phyloP scores from a whole-genome alignment of 2,797 vertebrate species.

The Brachymystax lenok region DNA sequence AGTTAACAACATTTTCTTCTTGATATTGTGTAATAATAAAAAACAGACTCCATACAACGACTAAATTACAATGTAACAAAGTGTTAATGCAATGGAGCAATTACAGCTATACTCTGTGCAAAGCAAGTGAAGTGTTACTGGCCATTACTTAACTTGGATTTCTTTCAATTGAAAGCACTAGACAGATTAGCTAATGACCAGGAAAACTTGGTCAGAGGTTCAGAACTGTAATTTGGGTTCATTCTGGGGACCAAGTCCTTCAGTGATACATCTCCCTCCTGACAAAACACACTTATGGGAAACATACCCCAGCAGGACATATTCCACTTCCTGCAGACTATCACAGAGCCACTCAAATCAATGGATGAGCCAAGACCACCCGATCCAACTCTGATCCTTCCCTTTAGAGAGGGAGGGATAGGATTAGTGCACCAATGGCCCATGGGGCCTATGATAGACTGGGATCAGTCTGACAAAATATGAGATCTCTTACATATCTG shows the following conservation, averaged over 20 bases:
- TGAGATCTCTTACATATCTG: constrained; percentile 42
- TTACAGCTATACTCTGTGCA: too few species aligned
- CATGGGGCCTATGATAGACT: constrained; percentile 37
- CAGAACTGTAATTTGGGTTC: too few species aligned
- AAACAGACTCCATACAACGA: too few species aligned
- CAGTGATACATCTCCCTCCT: not conserved
- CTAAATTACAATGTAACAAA: too few species aligned
- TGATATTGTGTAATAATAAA: too few species aligned
- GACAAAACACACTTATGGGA: constrained; percentile 41
- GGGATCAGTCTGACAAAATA: constrained; percentile 63
- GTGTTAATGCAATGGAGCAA: too few species aligned
- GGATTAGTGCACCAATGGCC: constrained; percentile 57
- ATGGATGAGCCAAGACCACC: constrained; percentile 47
- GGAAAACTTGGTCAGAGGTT: not conserved
- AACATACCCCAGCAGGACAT: constrained; percentile 46
- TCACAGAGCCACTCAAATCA: constrained; percentile 60
- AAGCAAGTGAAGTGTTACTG: too few species aligned
- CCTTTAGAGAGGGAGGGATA: constrained; percentile 49
- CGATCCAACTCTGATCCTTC: constrained; percentile 36
- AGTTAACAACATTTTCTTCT: too few species aligned
- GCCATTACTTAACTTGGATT: too few species aligned
- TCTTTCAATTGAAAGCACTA: not conserved
- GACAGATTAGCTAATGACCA: not conserved
- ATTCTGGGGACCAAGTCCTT: constrained; percentile 4
- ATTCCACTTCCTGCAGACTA: constrained; percentile 52